Conservation (phyloP, 2,888 invertebrate genomes). For the Chrysotoxum bicinctum region DNA sequence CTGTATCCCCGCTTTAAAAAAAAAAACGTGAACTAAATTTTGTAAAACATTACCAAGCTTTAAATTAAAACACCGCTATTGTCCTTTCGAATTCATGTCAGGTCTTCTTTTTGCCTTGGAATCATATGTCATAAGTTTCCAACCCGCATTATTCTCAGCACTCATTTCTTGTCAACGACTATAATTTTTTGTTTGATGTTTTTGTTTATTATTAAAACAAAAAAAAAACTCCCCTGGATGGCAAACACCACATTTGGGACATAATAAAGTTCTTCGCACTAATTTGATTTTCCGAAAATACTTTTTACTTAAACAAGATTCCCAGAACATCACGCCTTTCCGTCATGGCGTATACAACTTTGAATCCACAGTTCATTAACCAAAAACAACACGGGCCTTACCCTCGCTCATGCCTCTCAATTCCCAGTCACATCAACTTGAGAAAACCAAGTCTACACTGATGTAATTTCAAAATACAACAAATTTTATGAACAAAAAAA, state of each 20-base stretch:
- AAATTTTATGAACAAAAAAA: constrained; percentile 9
- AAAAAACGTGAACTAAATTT: no score
- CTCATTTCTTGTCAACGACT: no score
- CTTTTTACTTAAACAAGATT: background rate
- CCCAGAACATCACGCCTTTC: background rate
- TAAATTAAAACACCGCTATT: no score
- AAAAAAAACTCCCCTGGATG: background rate
- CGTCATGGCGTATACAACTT: background rate
- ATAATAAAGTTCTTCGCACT: background rate
- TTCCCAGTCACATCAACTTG: constrained; percentile 14
- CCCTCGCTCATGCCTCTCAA: background rate
- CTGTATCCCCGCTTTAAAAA: no score
- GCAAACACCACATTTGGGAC: background rate
- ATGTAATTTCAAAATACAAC: constrained; percentile 28
- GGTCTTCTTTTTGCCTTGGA: no score
- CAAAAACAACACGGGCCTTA: constrained; percentile 3
- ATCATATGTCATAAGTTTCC: no score
- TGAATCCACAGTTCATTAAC: constrained; percentile 44
- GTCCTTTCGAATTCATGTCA: no score
- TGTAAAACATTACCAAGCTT: no score
- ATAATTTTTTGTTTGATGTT: background rate
- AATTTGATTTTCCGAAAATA: background rate
- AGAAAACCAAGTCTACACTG: constrained; percentile 11
- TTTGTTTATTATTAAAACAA: background rate
- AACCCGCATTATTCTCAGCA: no score